These are phyloP conservation scores for Oceanites oceanicus DNA, from an alignment of 2,113 vertebrate species.

Conservation along the genomic window DNA sequence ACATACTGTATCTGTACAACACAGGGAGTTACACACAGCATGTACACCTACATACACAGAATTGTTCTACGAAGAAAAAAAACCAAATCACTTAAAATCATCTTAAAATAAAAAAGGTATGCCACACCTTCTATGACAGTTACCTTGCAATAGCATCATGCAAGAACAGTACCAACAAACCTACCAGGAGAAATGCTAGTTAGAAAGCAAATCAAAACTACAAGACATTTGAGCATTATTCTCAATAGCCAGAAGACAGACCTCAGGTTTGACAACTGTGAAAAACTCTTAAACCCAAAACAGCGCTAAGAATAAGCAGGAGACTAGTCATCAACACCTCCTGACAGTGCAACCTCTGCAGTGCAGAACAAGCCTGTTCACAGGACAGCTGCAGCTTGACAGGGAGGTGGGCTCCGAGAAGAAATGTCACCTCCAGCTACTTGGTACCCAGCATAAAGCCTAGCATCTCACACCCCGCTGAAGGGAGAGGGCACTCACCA, in stretches of 20 bases:
- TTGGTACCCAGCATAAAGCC: background rate
- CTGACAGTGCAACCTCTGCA: background rate
- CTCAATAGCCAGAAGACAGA: background rate
- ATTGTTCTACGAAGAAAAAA: background rate
- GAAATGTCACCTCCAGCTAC: background rate
- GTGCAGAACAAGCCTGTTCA: background rate
- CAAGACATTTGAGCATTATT: background rate
- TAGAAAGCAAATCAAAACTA: background rate
- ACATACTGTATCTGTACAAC: background rate
- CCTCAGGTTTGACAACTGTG: background rate
- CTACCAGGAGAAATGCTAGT: background rate
- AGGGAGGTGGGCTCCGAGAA: background rate
- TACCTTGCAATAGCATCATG: background rate
- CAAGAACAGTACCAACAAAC: background rate
- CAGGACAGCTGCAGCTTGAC: background rate
- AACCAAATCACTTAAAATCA: background rate
- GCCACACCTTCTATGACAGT: background rate
- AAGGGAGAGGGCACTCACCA: background rate
- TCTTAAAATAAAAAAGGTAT: background rate
- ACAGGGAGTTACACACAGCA: background rate
- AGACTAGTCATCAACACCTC: background rate
- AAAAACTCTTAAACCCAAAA: background rate
- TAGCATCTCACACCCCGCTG: background rate
- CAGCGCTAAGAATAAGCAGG: background rate
- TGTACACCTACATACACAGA: background rate